These are phyloP conservation scores for Rhingia campestris DNA, from an alignment of 2,888 invertebrate species.

Conservation along the genomic window DNA sequence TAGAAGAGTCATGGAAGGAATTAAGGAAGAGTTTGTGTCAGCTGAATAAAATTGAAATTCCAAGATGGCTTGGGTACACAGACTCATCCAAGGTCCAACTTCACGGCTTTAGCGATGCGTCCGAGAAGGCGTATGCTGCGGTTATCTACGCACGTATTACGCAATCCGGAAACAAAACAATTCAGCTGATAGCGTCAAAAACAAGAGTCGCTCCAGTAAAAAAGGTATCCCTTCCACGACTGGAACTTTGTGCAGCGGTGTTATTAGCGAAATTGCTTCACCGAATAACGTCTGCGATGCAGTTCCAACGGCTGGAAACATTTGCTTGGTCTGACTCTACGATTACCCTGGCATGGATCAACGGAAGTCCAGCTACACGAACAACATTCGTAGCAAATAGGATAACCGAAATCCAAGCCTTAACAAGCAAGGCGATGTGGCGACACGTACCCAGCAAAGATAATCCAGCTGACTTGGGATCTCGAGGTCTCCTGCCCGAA, in stretches of 20 bases:
- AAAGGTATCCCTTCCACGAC: neutral
- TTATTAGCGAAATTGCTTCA: slow-evolving; percentile 11
- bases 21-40: neutral
- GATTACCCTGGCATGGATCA: slow-evolving; percentile 22
- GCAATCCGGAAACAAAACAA: neutral
- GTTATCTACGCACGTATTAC: no score
- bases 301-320: neutral
- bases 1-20: neutral
- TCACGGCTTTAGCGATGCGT: slow-evolving; percentile 21
- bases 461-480: no score
- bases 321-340: no score
- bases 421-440: no score
- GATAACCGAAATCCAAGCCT: no score
- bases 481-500: no score
- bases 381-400: no score
- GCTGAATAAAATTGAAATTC: slow-evolving; percentile 9
- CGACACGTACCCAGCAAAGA: no score
- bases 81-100: neutral
- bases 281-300: no score
- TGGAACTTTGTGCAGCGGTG: slow-evolving; percentile 11
- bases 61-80: slow-evolving; percentile 18
- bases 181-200: neutral
- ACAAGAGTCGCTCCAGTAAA: slow-evolving; percentile 4
- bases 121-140: slow-evolving; percentile 13
- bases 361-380: no score